Conservation (phyloP, 2,113 vertebrate species). For the Ibidorhyncha struthersii region DNA sequence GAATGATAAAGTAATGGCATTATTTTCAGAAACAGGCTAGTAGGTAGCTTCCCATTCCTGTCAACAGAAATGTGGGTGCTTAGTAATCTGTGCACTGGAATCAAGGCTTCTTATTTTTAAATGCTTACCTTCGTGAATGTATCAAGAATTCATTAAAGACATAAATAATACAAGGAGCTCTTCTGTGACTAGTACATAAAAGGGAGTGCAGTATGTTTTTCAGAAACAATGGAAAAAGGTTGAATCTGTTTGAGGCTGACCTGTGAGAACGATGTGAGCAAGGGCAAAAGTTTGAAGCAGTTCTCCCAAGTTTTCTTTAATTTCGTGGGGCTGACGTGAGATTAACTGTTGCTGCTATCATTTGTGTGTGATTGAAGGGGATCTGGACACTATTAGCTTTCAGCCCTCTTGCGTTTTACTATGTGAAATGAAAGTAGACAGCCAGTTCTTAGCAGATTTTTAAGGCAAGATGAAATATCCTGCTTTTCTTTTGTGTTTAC, state of each 20-base stretch:
- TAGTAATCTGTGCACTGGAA: not conserved
- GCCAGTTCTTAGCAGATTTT: not conserved
- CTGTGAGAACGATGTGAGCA: not conserved
- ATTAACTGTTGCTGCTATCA: not conserved
- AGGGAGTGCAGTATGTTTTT: not conserved
- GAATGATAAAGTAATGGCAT: not conserved
- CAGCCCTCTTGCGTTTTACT: not conserved
- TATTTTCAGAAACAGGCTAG: not conserved
- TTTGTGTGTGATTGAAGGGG: not conserved
- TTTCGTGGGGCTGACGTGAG: rapidly evolving
- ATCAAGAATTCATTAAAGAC: not conserved
- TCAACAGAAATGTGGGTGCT: not conserved
- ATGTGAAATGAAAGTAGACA: not conserved
- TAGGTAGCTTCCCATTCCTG: not conserved
- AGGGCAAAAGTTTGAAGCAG: not conserved
- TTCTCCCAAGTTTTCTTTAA: not conserved
- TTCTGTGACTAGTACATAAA: not conserved
- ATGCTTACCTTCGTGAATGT: not conserved
- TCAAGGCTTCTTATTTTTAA: not conserved
- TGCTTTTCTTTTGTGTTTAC: not conserved
- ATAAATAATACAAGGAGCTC: not conserved
- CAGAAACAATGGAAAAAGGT: not conserved
- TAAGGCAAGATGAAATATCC: not conserved
- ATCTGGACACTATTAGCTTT: not conserved
- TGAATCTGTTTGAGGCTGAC: not conserved